phyloP scores from a whole-genome alignment of 2,888 invertebrate species.

The Microctonus brassicae region DNA sequence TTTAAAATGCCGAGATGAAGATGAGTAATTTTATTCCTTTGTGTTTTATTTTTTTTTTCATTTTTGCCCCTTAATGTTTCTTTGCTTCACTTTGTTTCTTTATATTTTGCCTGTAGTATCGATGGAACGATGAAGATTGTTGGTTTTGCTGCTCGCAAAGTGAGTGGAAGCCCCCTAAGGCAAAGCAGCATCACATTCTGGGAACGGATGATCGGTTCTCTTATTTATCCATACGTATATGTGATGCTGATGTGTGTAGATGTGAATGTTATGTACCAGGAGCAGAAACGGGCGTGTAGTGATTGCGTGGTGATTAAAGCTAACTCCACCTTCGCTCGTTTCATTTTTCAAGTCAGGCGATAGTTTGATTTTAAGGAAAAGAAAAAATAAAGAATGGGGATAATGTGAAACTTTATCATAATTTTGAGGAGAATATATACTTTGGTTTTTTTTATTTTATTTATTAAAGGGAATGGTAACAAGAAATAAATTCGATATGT shows the following conservation, averaged over 20 bases:
- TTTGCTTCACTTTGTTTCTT: conserved; percentile 3
- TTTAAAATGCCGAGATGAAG: too few species aligned
- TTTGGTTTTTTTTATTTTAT: too few species aligned
- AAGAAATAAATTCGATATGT: too few species aligned
- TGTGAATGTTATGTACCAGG: conserved; percentile 56
- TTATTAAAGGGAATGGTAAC: too few species aligned
- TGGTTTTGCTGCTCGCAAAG: conserved; percentile 60
- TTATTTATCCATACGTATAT: not conserved
- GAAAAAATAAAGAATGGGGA: not conserved
- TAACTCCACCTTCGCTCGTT: conserved; percentile 56
- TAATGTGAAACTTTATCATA: not conserved
- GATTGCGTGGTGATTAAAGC: conserved; percentile 66
- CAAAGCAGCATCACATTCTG: conserved; percentile 46
- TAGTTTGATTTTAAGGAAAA: not conserved
- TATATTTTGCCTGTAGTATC: conserved; percentile 43
- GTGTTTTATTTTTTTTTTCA: not conserved
- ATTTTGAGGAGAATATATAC: too few species aligned
- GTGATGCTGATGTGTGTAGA: not conserved
- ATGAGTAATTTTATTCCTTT: too few species aligned
- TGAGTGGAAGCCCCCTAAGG: conserved; percentile 9
- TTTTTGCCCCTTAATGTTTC: conserved; percentile 40
- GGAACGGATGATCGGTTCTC: conserved; percentile 53
- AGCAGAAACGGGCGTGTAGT: conserved; percentile 48
- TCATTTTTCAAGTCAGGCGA: conserved; percentile 13
- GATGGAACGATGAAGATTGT: conserved; percentile 63